Percentiles rank a stretch among this genome's conserved stretches.
Conservation (phyloP, 2,888 invertebrate genomes). For the Heliconius ismenius region DNA sequence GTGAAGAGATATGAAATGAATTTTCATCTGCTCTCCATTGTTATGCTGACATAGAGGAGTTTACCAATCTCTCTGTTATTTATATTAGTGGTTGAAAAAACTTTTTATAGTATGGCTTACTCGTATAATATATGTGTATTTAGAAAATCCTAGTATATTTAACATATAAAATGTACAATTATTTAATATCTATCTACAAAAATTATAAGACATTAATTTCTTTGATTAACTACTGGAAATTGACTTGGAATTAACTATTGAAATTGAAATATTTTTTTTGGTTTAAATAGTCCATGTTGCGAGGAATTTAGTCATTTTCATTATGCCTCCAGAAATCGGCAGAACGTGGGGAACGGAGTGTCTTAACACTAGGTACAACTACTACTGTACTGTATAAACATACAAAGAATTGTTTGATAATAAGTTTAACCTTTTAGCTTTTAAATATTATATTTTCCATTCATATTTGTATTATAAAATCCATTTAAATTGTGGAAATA, state of each 20-base stretch:
- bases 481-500: background rate
- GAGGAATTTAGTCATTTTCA: too few relatives aligned
- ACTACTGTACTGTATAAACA: too few relatives aligned
- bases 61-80: background rate
- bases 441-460: background rate
- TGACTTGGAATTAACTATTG: too few relatives aligned
- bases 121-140: background rate
- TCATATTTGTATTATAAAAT: background rate
- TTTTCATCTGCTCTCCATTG: background rate
- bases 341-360: too few relatives aligned
- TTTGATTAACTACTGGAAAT: background rate
- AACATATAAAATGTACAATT: background rate
- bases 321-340: too few relatives aligned
- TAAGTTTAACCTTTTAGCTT: background rate
- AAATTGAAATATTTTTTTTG: too few relatives aligned
- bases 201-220: background rate
- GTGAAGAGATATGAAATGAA: background rate
- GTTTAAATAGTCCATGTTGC: too few relatives aligned
- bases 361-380: too few relatives aligned
- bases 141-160: background rate
- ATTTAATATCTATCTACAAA: background rate
- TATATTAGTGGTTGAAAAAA: background rate
- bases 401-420: background rate
- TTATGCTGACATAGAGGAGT: background rate
- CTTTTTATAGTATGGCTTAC: background rate